These are phyloP conservation scores for Colinus virginianus DNA, from an alignment of 2,113 vertebrate species.

Conservation along the genomic window DNA sequence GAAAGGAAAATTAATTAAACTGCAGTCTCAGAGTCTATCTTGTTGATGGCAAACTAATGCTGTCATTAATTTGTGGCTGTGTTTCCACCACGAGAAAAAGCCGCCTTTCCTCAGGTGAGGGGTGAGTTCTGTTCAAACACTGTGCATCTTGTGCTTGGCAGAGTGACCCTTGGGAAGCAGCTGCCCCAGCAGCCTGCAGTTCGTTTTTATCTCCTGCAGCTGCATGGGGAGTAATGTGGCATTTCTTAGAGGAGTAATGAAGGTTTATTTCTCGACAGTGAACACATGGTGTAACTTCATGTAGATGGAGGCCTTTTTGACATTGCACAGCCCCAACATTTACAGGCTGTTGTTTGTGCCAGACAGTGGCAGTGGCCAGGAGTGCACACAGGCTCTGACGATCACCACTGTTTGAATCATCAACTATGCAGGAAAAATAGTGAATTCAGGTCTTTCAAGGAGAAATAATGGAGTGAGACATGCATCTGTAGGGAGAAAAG, in stretches of 20 bases:
- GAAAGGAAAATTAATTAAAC: not conserved
- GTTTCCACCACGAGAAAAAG: not conserved
- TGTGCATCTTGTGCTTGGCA: not conserved
- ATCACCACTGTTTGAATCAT: not conserved
- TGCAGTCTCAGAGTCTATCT: not conserved
- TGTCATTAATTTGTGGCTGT: not conserved
- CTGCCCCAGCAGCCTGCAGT: not conserved
- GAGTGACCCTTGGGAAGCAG: not conserved
- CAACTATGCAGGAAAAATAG: not conserved
- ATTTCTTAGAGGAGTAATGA: not conserved
- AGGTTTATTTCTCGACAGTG: not conserved
- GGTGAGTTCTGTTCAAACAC: not conserved
- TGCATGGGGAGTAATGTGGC: too few relatives aligned
- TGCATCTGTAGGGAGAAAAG: fast-evolving
- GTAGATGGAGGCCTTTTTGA: not conserved
- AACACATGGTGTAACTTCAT: not conserved
- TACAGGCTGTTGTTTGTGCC: not conserved
- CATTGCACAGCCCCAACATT: not conserved
- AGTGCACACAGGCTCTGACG: not conserved
- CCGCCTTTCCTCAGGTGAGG: not conserved
- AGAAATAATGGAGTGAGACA: not conserved
- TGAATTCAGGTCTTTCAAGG: not conserved
- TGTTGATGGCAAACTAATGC: not conserved
- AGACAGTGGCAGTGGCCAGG: too few relatives aligned
- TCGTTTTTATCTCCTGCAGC: too few relatives aligned